Percentiles rank a stretch among this genome's conserved stretches.
phyloP scores from a whole-genome alignment of 2,888 invertebrate species.

The Argyresthia goedartella region DNA sequence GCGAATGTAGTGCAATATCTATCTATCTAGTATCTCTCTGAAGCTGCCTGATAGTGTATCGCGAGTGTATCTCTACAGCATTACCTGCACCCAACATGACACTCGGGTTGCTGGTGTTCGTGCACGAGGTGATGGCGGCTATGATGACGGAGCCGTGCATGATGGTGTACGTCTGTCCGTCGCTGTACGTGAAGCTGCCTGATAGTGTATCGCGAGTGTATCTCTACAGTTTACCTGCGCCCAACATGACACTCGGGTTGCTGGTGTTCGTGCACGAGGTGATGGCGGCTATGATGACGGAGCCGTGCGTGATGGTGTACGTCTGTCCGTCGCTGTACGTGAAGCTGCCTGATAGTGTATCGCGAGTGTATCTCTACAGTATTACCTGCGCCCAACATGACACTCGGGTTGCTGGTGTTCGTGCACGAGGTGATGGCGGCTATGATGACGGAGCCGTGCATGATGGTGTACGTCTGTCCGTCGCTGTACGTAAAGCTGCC shows the following conservation, averaged over 20 bases:
- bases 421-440: constrained; percentile 97
- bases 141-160: constrained; percentile 91
- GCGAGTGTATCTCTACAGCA: no score
- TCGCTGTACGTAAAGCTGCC: constrained; percentile 84
- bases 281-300: constrained; percentile 93
- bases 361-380: no score
- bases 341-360: constrained; percentile 82
- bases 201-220: no score
- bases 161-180: constrained; percentile 81
- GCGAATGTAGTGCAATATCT: no score
- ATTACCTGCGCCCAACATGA: constrained; percentile 97
- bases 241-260: constrained; percentile 95
- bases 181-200: constrained; percentile 82
- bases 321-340: constrained; percentile 82
- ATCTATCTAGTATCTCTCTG: no score
- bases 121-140: constrained; percentile 95
- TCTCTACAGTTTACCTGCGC: constrained; percentile 85
- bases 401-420: constrained; percentile 94
- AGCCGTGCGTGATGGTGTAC: constrained; percentile 83
- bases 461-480: constrained; percentile 79
- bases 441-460: no score
- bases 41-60: constrained; percentile 83
- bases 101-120: constrained; percentile 94
- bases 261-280: constrained; percentile 96
- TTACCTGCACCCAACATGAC: constrained; percentile 93